A percentile compares a stretch with the other conserved stretches of the same genome.
These are phyloP conservation scores for Margarornis squamiger DNA, from an alignment of 2,797 vertebrate species.

Conservation along the genomic window DNA sequence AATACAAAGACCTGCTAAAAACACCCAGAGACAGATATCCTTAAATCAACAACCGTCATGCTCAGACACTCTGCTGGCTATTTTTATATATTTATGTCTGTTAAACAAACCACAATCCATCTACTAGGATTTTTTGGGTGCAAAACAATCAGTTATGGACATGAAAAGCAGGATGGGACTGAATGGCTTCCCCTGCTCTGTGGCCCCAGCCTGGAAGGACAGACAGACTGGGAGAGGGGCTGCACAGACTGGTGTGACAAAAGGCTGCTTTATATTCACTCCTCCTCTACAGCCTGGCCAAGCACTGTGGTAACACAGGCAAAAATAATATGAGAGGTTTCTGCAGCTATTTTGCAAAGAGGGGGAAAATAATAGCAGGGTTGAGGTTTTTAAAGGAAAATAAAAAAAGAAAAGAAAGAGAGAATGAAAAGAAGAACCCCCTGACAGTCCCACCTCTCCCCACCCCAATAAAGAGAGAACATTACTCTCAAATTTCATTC, in stretches of 20 bases:
- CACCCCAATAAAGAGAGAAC: neutral
- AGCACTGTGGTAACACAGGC: neutral
- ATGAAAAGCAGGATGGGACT: fast-evolving
- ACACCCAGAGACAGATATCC: neutral
- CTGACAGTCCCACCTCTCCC: neutral
- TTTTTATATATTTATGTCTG: neutral
- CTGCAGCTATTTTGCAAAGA: neutral
- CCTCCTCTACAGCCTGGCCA: neutral
- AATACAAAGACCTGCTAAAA: constrained; percentile 12
- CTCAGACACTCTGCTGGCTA: neutral
- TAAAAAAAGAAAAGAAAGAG: no score
- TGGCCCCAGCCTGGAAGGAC: neutral
- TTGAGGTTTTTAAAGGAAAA: neutral
- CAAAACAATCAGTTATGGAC: neutral
- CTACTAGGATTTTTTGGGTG: neutral
- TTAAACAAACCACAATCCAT: neutral
- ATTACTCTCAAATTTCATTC: neutral
- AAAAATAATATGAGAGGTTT: neutral
- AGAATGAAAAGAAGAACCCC: neutral
- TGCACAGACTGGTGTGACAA: neutral
- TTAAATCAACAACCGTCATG: neutral
- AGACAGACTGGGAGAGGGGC: neutral
- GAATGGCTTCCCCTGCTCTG: neutral
- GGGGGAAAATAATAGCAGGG: neutral
- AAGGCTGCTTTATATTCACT: constrained; percentile 1